Evolutionary conservation across 2,888 invertebrate genomes (phyloP).

Genomic region (Laspeyria flexula): DNA sequence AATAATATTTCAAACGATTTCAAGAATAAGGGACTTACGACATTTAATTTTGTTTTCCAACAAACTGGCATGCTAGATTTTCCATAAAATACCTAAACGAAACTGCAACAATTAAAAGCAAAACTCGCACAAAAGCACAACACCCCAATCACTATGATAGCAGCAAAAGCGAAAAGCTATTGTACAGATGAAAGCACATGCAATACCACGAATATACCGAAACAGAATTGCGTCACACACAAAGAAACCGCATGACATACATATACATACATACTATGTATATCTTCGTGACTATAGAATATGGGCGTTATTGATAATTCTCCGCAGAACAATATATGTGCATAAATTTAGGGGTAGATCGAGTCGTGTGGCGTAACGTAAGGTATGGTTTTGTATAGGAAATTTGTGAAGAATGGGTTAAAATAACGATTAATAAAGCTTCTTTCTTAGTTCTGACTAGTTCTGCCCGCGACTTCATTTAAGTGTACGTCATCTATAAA

Average conservation of each 20-base stretch:
- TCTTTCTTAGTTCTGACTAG: too few species aligned
- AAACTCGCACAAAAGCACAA: background rate
- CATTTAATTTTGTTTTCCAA: background rate
- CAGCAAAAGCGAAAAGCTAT: background rate
- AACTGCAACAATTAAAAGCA: background rate
- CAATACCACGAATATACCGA: slow-evolving; percentile 7
- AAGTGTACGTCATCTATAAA: too few species aligned
- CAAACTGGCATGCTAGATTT: background rate
- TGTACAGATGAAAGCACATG: slow-evolving; percentile 5
- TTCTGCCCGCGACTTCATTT: too few species aligned
- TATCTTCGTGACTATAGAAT: background rate
- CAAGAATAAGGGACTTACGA: too few species aligned
- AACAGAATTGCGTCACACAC: slow-evolving; percentile 9
- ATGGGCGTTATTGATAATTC: background rate
- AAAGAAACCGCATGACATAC: slow-evolving; percentile 10
- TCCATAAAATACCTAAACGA: background rate
- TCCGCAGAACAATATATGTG: too few species aligned
- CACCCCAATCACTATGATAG: background rate
- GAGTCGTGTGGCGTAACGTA: too few species aligned
- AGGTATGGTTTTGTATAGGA: too few species aligned
- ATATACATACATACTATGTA: background rate
- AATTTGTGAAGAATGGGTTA: too few species aligned
- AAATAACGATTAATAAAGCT: too few species aligned
- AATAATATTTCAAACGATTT: too few species aligned
- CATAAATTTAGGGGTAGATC: too few species aligned